These are phyloP conservation scores for Clamator glandarius DNA, from an alignment of 2,797 vertebrate species.

Conservation along the genomic window DNA sequence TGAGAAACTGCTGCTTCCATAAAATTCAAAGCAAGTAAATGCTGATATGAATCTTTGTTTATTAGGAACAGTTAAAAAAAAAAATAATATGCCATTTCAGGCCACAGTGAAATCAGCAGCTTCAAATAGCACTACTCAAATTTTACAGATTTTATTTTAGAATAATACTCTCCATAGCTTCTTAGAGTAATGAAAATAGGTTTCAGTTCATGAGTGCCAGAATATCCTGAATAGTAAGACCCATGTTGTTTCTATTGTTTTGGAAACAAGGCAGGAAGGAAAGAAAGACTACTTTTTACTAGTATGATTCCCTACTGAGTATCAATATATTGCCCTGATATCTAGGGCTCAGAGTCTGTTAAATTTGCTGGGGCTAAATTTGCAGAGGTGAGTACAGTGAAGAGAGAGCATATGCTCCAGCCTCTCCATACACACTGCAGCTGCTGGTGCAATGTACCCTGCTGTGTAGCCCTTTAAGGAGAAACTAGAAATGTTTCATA, in stretches of 20 bases:
- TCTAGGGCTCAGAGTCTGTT: neutral
- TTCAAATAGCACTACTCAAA: neutral
- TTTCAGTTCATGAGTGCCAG: neutral
- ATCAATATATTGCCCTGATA: neutral
- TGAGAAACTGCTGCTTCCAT: constrained; percentile 2
- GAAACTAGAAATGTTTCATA: constrained; percentile 20
- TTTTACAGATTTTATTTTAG: neutral
- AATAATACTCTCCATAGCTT: neutral
- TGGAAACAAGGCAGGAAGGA: neutral
- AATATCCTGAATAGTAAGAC: neutral
- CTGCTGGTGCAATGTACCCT: neutral
- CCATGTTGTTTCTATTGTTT: neutral
- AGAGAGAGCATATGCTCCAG: neutral
- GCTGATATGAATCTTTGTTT: neutral
- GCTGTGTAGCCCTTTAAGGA: constrained; percentile 26
- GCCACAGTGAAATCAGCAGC: neutral
- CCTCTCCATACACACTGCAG: neutral
- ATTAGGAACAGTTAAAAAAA: neutral
- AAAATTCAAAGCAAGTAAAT: constrained; percentile 17
- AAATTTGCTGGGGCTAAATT: neutral
- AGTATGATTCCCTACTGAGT: neutral
- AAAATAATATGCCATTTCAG: neutral
- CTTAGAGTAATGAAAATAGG: neutral
- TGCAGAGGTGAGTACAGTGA: neutral
- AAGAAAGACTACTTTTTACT: neutral